Conservation (phyloP, 2,888 invertebrate genomes). For the Argyresthia albistria region DNA sequence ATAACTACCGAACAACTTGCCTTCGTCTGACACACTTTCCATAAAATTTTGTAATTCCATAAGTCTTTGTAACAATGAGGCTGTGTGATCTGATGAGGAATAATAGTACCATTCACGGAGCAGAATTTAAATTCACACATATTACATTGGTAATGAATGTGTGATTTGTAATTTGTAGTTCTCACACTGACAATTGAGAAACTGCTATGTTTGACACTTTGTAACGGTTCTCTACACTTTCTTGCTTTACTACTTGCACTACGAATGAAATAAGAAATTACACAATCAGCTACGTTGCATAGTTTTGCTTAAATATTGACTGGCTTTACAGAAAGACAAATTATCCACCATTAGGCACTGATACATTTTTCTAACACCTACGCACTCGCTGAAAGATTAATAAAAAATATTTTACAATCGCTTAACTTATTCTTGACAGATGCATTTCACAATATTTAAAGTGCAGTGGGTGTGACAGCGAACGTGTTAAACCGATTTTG, state of each 20-base stretch:
- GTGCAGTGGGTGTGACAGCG: background rate
- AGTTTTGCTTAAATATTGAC: too few relatives aligned
- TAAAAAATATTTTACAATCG: background rate
- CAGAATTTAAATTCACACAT: background rate
- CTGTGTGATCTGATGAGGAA: background rate
- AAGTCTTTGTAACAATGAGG: background rate
- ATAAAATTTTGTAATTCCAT: constrained; percentile 6
- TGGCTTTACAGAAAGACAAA: too few relatives aligned
- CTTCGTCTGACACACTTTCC: constrained; percentile 7
- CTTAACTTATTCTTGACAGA: background rate
- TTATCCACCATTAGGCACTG: too few relatives aligned
- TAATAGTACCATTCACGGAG: background rate
- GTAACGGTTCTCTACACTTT: too few relatives aligned
- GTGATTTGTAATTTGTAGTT: too few relatives aligned
- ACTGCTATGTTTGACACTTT: too few relatives aligned
- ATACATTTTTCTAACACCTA: too few relatives aligned
- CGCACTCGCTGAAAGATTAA: too few relatives aligned
- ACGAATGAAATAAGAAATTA: too few relatives aligned
- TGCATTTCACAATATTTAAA: background rate
- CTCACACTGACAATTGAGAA: too few relatives aligned
- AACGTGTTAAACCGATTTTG: background rate
- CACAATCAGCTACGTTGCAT: too few relatives aligned
- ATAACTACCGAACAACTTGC: constrained; percentile 3
- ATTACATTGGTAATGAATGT: background rate
- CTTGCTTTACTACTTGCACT: too few relatives aligned